Evolutionary conservation across 2,888 invertebrate species (phyloP).

Genomic region (Aphodius sticticus): DNA sequence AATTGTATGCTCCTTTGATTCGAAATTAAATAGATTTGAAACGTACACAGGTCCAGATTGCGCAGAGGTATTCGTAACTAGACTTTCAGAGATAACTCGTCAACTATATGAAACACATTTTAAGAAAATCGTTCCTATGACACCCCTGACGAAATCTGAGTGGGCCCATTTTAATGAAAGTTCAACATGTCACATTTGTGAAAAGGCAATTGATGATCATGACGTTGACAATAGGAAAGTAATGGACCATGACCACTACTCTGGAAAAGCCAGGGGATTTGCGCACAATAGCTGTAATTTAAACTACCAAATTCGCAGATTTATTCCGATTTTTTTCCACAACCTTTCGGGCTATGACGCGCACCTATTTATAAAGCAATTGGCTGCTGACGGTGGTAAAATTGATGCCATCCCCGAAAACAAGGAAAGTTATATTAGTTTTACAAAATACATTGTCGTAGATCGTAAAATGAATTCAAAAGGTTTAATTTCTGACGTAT

Average conservation of each 20-base stretch:
- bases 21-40: too few species aligned
- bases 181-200: not conserved
- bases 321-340: not conserved
- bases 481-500: too few species aligned
- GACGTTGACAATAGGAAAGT: not conserved
- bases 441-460: conserved; percentile 11
- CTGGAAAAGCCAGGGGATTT: not conserved
- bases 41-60: too few species aligned
- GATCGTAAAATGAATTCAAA: too few species aligned
- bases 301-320: not conserved
- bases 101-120: too few species aligned
- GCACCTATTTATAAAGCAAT: conserved; percentile 6
- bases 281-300: not conserved
- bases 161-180: too few species aligned
- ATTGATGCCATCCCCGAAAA: not conserved
- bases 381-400: not conserved
- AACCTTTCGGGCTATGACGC: not conserved
- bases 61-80: too few species aligned
- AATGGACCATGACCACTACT: not conserved
- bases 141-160: too few species aligned
- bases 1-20: too few species aligned
- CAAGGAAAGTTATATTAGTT: conserved; percentile 24
- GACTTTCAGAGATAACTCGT: too few species aligned
- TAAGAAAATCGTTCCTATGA: too few species aligned
- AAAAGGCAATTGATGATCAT: not conserved